phyloP scores from a whole-genome alignment of 2,797 vertebrate genomes.

The Sebastes ruberrimus region DNA sequence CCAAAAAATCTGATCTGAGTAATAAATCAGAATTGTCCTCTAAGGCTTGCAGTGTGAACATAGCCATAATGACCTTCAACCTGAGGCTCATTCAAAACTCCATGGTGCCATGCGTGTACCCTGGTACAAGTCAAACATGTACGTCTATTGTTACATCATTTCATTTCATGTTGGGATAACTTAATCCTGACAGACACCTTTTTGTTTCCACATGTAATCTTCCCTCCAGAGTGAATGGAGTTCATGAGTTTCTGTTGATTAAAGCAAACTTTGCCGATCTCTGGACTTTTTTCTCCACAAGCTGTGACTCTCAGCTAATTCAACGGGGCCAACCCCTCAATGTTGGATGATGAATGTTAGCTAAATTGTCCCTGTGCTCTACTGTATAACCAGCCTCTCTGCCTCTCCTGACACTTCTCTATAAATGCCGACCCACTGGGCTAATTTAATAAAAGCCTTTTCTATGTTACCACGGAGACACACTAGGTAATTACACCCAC shows the following conservation, averaged over 20 bases:
- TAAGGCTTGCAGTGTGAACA: no score
- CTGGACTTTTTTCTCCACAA: background rate
- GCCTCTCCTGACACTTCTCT: slow-evolving; percentile 59
- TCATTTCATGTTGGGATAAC: background rate
- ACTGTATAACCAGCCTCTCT: slow-evolving; percentile 50
- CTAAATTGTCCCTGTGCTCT: slow-evolving; percentile 24
- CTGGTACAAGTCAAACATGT: background rate
- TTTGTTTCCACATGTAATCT: background rate
- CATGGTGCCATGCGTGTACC: background rate
- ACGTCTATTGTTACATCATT: background rate
- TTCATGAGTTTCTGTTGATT: background rate
- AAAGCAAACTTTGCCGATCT: slow-evolving; percentile 20
- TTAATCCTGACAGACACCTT: background rate
- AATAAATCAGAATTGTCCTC: no score
- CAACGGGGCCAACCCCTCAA: background rate
- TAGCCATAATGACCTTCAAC: background rate
- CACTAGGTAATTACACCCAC: slow-evolving; percentile 76
- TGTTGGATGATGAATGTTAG: slow-evolving; percentile 34
- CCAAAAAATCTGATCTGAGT: no score
- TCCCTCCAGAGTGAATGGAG: background rate
- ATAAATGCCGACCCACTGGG: slow-evolving; percentile 72
- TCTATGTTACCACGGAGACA: slow-evolving; percentile 69
- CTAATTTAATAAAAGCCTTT: slow-evolving; percentile 79
- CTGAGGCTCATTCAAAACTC: background rate
- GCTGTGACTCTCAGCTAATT: slow-evolving; percentile 11